phyloP scores from a whole-genome alignment of 2,113 vertebrate genomes.

The Atractosteus spatula region DNA sequence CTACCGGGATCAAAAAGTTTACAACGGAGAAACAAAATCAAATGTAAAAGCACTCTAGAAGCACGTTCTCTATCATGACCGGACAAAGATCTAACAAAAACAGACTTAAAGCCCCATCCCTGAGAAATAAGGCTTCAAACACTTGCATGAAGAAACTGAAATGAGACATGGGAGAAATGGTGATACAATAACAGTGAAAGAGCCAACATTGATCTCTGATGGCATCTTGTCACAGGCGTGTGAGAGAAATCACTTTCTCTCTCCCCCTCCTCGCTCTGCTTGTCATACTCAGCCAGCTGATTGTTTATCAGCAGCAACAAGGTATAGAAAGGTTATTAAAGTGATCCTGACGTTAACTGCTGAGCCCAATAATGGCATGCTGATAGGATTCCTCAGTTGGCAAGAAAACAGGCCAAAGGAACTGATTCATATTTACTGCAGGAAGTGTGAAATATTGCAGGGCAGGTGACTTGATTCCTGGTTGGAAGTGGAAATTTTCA shows the following conservation, averaged over 20 bases:
- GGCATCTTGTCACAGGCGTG: background rate
- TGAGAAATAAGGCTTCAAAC: background rate
- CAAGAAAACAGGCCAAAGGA: background rate
- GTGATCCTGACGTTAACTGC: conserved; percentile 2
- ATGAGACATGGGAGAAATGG: background rate
- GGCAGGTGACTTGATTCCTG: background rate
- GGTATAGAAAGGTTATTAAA: conserved; percentile 16
- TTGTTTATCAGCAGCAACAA: conserved; percentile 10
- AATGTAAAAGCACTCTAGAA: too few species aligned
- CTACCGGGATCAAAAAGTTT: too few species aligned
- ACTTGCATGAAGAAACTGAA: background rate
- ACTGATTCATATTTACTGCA: conserved; percentile 18
- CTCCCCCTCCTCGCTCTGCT: background rate
- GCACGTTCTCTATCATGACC: too few species aligned
- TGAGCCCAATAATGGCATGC: conserved; percentile 1
- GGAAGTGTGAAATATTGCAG: conserved; percentile 5
- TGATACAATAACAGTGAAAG: background rate
- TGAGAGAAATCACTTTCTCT: background rate
- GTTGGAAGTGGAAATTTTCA: background rate
- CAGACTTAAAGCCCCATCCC: background rate
- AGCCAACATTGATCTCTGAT: background rate
- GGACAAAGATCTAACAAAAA: too few species aligned
- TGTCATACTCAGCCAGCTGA: background rate
- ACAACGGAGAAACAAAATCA: too few species aligned
- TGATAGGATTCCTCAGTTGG: conserved; percentile 4